These are phyloP conservation scores for Paragorgia papillata DNA, from an alignment of 92 coral and sea anemone species.

Conservation along the genomic window DNA sequence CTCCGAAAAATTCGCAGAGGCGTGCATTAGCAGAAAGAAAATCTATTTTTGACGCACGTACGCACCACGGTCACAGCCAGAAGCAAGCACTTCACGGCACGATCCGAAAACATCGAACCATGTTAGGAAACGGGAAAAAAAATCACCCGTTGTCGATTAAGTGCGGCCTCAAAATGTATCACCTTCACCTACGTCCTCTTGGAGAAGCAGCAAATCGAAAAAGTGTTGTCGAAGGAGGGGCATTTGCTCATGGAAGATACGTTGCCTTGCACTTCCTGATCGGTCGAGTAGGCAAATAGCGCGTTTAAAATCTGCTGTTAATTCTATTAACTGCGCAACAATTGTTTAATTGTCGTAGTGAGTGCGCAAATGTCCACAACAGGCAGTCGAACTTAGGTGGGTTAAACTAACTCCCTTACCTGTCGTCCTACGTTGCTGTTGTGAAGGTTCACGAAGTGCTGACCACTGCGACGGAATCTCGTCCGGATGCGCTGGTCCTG, in stretches of 20 bases:
- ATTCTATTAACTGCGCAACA: slow-evolving; percentile 36
- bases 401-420: slow-evolving; percentile 44
- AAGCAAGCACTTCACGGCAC: too few relatives aligned
- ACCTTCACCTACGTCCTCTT: too few relatives aligned
- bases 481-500: slow-evolving; percentile 59
- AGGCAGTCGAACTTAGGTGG: background rate
- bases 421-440: slow-evolving; percentile 88
- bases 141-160: too few relatives aligned
- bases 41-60: too few relatives aligned
- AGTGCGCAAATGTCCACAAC: background rate
- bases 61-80: too few relatives aligned
- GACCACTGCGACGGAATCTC: slow-evolving; percentile 56
- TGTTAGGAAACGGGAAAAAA: too few relatives aligned
- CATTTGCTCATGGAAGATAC: background rate
- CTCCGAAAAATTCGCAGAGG: too few relatives aligned
- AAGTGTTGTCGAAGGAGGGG: background rate
- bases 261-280: background rate
- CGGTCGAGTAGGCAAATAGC: background rate
- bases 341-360: slow-evolving; percentile 8
- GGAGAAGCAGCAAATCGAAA: background rate
- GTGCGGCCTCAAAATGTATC: too few relatives aligned
- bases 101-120: too few relatives aligned
- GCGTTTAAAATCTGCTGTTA: slow-evolving; percentile 24
- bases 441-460: slow-evolving; percentile 72
- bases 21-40: too few relatives aligned